Percentiles rank a stretch among this genome's conserved stretches.
phyloP scores from a whole-genome alignment of 2,797 vertebrate species.

The Peromyscus nudipes region DNA sequence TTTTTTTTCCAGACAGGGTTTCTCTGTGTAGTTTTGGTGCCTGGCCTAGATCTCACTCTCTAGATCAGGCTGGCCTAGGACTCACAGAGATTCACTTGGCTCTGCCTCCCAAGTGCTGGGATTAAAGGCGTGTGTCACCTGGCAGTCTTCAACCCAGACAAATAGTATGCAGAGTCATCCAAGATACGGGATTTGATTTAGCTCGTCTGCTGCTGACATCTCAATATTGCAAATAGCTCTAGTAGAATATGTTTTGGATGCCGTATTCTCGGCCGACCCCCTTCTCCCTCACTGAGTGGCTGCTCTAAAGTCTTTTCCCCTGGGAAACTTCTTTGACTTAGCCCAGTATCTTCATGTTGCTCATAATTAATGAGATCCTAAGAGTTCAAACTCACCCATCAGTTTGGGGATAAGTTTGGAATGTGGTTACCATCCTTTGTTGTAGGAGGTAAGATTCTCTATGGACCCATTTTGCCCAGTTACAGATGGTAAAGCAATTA shows the following conservation, averaged over 20 bases:
- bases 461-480: background rate
- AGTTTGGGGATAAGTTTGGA: background rate
- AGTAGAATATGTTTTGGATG: background rate
- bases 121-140: too few species aligned
- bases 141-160: background rate
- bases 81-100: too few species aligned
- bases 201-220: background rate
- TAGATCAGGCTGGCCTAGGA: too few species aligned
- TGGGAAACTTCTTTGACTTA: background rate
- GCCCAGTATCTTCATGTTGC: background rate
- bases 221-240: background rate
- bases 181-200: background rate
- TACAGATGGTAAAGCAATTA: background rate
- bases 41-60: too few species aligned
- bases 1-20: too few species aligned
- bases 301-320: background rate
- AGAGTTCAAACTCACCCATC: background rate
- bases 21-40: too few species aligned
- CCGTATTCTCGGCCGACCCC: background rate
- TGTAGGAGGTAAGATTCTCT: background rate
- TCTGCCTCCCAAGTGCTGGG: too few species aligned
- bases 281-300: background rate
- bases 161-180: background rate
- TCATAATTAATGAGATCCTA: background rate
- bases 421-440: background rate